These are phyloP conservation scores for Camelus bactrianus DNA, from an alignment of 2,113 vertebrate genomes.

Conservation along the genomic window DNA sequence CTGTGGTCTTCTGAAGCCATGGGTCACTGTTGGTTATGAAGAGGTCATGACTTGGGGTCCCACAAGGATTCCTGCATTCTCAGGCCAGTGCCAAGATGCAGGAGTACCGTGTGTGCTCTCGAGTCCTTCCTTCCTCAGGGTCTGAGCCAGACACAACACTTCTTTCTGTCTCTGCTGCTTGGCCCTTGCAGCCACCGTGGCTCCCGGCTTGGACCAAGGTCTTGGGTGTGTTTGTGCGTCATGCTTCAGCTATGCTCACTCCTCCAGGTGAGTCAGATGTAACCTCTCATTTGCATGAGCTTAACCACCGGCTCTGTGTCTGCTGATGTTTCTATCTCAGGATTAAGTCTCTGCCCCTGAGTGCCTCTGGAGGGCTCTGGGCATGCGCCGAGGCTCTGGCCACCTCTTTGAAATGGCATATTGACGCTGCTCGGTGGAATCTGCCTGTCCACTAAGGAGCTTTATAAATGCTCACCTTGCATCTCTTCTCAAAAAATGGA, in stretches of 20 bases:
- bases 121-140: background rate
- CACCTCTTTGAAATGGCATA: background rate
- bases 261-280: background rate
- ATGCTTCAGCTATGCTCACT: background rate
- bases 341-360: background rate
- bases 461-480: background rate
- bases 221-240: background rate
- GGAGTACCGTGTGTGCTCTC: background rate
- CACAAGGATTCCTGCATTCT: background rate
- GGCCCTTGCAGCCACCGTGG: background rate
- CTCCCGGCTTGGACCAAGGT: background rate
- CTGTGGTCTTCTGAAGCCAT: background rate
- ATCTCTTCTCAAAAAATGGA: background rate
- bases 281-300: background rate
- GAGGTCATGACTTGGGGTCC: background rate
- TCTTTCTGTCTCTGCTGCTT: background rate
- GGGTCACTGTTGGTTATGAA: background rate
- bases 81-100: background rate
- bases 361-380: background rate
- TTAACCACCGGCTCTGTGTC: background rate
- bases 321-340: background rate
- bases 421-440: background rate
- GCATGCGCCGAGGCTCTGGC: background rate
- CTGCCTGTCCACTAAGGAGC: background rate
- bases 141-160: background rate